These are phyloP conservation scores for Platycheirus rosarum DNA, from an alignment of 2,888 invertebrate species.

Conservation along the genomic window DNA sequence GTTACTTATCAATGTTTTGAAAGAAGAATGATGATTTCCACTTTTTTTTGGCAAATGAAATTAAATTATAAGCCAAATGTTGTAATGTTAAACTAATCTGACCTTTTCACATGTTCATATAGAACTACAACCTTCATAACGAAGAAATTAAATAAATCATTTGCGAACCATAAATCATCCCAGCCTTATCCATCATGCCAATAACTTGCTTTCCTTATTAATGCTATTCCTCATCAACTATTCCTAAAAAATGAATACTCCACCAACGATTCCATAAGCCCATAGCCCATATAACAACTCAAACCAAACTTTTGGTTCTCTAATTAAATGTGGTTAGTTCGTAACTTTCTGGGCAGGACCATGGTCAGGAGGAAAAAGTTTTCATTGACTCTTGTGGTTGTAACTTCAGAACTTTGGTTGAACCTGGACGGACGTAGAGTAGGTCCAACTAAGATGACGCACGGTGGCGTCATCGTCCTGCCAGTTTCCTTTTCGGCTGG, in stretches of 20 bases:
- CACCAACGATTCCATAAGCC: not conserved
- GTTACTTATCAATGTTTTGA: too few relatives aligned
- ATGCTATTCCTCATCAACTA: slow-evolving; percentile 11
- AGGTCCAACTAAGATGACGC: slow-evolving; percentile 29
- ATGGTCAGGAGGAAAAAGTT: slow-evolving; percentile 55
- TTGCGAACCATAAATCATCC: too few relatives aligned
- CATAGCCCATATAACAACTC: not conserved
- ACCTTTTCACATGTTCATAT: too few relatives aligned
- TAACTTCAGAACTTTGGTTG: slow-evolving; percentile 32
- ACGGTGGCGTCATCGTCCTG: too few relatives aligned
- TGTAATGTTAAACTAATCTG: too few relatives aligned
- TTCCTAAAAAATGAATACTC: slow-evolving; percentile 29
- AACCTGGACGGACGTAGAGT: slow-evolving; percentile 3
- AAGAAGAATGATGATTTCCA: too few relatives aligned
- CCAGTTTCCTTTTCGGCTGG: slow-evolving; percentile 45
- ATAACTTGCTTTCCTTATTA: not conserved
- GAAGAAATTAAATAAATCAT: too few relatives aligned
- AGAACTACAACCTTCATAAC: too few relatives aligned
- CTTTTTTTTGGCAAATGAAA: too few relatives aligned
- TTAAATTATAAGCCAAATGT: too few relatives aligned
- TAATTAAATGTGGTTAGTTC: slow-evolving; percentile 67
- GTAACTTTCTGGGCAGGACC: slow-evolving; percentile 37
- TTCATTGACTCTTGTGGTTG: slow-evolving; percentile 53
- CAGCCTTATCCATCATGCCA: not conserved
- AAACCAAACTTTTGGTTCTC: slow-evolving; percentile 55